Evolutionary conservation across 2,888 invertebrate genomes (phyloP).

Genomic region (Blastobasis lacticolella): DNA sequence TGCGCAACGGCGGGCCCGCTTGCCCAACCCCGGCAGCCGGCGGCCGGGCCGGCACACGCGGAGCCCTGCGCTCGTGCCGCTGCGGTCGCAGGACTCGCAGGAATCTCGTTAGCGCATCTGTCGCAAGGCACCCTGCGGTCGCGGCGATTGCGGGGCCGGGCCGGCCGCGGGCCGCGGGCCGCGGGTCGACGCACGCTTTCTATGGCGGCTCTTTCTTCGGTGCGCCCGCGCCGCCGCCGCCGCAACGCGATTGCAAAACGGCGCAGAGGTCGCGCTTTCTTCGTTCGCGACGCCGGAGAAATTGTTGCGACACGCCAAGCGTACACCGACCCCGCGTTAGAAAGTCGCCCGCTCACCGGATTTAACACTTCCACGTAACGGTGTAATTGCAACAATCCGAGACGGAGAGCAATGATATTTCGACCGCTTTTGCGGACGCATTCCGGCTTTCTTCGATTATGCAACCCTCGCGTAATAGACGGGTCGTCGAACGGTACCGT

Average conservation of each 20-base stretch:
- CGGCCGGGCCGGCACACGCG: slow-evolving; percentile 30
- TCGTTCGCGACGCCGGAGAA: slow-evolving; percentile 70
- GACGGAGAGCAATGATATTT: slow-evolving; percentile 59
- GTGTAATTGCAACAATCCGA: slow-evolving; percentile 68
- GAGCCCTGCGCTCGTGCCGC: slow-evolving; percentile 29
- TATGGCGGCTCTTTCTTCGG: slow-evolving; percentile 49
- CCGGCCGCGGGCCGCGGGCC: slow-evolving; percentile 12
- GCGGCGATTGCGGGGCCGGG: slow-evolving; percentile 19
- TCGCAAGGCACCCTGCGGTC: slow-evolving; percentile 41
- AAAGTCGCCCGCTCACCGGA: slow-evolving; percentile 73
- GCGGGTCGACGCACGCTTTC: slow-evolving; percentile 59
- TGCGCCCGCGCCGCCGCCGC: slow-evolving; percentile 17
- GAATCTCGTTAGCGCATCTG: slow-evolving; percentile 49
- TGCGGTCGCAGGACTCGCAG: slow-evolving; percentile 37
- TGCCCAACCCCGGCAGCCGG: slow-evolving; percentile 50
- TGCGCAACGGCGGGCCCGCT: slow-evolving; percentile 56
- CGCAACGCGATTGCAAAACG: slow-evolving; percentile 67
- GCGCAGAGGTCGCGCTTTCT: slow-evolving; percentile 72
- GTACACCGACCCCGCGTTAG: slow-evolving; percentile 72
- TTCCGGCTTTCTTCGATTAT: slow-evolving; percentile 71
- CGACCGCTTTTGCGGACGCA: slow-evolving; percentile 66
- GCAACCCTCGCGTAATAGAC: slow-evolving; percentile 61
- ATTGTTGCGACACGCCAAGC: slow-evolving; percentile 70
- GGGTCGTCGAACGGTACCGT: slow-evolving; percentile 58
- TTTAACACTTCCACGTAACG: slow-evolving; percentile 68